A percentile compares a stretch with the other conserved stretches of the same genome.
phyloP scores from a whole-genome alignment of 2,113 vertebrate genomes.

The Redunca redunca region DNA sequence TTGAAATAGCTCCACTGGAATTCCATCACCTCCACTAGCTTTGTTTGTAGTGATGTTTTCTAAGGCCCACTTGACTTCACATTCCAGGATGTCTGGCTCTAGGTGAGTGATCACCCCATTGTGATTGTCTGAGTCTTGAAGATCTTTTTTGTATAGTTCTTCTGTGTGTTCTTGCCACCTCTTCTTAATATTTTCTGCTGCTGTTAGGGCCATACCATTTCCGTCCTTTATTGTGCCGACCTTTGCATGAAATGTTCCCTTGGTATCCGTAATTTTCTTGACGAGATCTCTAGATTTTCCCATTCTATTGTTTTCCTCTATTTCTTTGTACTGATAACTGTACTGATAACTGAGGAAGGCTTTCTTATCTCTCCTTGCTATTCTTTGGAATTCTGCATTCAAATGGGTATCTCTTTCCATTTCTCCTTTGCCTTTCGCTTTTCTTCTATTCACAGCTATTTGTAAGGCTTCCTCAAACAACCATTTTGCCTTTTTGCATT shows the following conservation, averaged over 20 bases:
- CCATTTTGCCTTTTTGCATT: not conserved
- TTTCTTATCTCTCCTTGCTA: not conserved
- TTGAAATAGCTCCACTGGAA: not conserved
- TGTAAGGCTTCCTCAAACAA: not conserved
- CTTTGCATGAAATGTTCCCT: not conserved
- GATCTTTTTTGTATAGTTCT: not conserved
- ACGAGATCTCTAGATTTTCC: not conserved
- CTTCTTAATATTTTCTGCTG: not conserved
- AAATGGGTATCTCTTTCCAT: not conserved
- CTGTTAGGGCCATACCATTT: not conserved
- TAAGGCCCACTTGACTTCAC: not conserved
- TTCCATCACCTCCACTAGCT: not conserved
- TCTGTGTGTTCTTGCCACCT: not conserved
- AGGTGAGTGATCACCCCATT: not conserved
- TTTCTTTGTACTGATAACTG: not conserved
- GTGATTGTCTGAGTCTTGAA: not conserved
- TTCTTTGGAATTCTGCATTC: not conserved
- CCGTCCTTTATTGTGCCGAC: not conserved
- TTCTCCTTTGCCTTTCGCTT: not conserved
- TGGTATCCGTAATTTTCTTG: not conserved
- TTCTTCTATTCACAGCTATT: not conserved
- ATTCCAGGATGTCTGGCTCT: not conserved
- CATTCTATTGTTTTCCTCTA: not conserved
- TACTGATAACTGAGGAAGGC: not conserved
- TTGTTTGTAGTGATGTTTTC: not conserved